Base-by-base conservation (phyloP, 2,113 vertebrate genomes). In the Cathartes aura region DNA sequence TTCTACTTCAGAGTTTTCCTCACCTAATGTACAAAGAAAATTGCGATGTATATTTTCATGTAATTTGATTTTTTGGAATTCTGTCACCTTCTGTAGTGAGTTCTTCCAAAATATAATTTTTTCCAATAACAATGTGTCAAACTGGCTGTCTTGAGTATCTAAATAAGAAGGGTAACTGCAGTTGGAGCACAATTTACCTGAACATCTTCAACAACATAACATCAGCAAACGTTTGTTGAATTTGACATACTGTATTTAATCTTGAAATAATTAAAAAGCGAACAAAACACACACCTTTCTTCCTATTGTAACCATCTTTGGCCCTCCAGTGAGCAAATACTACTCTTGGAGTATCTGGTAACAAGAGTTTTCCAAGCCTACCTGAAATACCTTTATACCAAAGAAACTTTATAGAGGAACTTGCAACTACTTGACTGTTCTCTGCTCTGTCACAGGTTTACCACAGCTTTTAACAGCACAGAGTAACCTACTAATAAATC, bases 11-110 rank as follows among this genome's bases (percentile, higher is more conserved):
- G 98, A 97, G 97, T 98, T 98, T 99, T 98, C 97, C 98, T 99
- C 98, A 98, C 98, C 98, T 99, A 98, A 98, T 99, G 99, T 99
- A 99, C 98, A 99, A 99, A 99, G 99, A 99, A 97, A 99, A 99
- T 99, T 98, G 99, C 98, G 98, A 99, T 99, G 99, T 99, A 99
- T 99, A 99, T 99, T 99, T 99, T 99, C 98, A 99, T 99, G 99
- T 99, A 99, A 99, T 99, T 99, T 99, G 98, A 98, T 99, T 99
- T 97, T 97, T 98, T 98, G 98, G 98, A 99, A 99, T 98, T 99
- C 98, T 99, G 99, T 99, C 99, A 99, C 99, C 99, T 98, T 98
- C 98, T 99, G 99, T 99, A 99, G 99, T 99, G 98, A 99, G 99
- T 99, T 99, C 99, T 99, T 99, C 99, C 98, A 99, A 99, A 99